Percentiles rank a stretch among this genome's conserved stretches.
Evolutionary conservation across 2,797 vertebrate species (phyloP).

Genomic region (Tokudaia tokunoshimensis): DNA sequence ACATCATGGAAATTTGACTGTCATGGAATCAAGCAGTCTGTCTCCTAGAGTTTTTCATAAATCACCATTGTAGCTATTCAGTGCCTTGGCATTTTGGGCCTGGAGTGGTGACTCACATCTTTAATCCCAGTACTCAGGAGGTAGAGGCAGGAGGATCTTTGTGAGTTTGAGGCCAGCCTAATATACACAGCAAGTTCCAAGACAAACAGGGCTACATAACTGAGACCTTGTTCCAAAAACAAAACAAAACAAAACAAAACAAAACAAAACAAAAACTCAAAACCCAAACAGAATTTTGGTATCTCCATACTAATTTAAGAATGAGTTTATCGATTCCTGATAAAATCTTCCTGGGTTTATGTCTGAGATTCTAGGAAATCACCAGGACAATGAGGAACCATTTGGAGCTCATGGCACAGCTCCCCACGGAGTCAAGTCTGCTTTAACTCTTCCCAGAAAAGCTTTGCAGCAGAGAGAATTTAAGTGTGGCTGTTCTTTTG

Average conservation of each 20-base stretch:
- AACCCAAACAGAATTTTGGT: background rate
- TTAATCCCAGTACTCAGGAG: background rate
- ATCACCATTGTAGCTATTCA: too few relatives aligned
- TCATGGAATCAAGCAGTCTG: background rate
- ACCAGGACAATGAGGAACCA: background rate
- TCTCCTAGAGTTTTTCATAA: background rate
- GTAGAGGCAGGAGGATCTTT: background rate
- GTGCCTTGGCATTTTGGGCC: background rate
- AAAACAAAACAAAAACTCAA: background rate
- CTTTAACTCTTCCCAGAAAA: background rate
- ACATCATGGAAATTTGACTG: accelerated
- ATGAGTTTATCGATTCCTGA: background rate
- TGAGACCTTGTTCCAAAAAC: background rate
- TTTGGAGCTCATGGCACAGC: background rate
- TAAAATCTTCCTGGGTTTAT: background rate
- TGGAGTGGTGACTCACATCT: background rate
- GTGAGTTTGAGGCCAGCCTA: background rate
- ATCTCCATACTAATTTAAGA: background rate
- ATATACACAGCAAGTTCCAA: background rate
- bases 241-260: background rate
- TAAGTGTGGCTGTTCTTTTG: background rate
- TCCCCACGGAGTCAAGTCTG: too few relatives aligned
- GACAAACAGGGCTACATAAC: background rate
- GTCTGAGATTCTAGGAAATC: background rate
- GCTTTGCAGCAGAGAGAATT: background rate